phyloP scores from a whole-genome alignment of 2,888 invertebrate species.

The Keiferia lycopersicella region DNA sequence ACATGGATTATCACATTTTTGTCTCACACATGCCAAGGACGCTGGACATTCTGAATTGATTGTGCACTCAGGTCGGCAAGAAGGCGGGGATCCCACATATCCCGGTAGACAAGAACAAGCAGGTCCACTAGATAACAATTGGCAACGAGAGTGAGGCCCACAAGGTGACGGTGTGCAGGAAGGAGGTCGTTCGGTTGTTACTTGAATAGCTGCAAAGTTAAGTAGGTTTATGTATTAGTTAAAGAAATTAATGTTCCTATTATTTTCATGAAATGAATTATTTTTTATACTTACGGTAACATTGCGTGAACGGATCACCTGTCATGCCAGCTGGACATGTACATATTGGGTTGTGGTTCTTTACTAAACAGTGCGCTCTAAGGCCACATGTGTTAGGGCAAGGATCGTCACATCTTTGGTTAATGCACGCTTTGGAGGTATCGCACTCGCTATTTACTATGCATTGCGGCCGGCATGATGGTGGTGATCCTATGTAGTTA shows the following conservation, averaged over 20 bases:
- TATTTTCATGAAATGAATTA: not conserved
- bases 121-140: constrained; percentile 86
- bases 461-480: constrained; percentile 92
- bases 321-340: constrained; percentile 91
- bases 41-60: constrained; percentile 90
- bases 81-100: constrained; percentile 89
- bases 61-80: constrained; percentile 90
- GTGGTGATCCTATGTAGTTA: constrained; percentile 89
- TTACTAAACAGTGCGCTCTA: constrained; percentile 90
- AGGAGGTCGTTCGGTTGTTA: constrained; percentile 84
- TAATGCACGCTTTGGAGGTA: constrained; percentile 89
- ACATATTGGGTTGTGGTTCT: constrained; percentile 93
- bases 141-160: constrained; percentile 91
- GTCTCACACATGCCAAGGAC: constrained; percentile 88
- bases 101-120: constrained; percentile 91
- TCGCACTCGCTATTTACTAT: constrained; percentile 94
- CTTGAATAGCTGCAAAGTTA: constrained; percentile 53
- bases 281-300: constrained; percentile 84
- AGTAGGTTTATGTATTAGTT: not conserved
- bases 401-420: constrained; percentile 93
- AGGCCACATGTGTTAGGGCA: constrained; percentile 94
- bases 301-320: constrained; percentile 92
- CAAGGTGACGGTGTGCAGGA: constrained; percentile 92
- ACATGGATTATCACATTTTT: constrained; percentile 91
- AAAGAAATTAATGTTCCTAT: not conserved